These are phyloP conservation scores for Rhinatrema bivittatum DNA, from an alignment of 2,797 vertebrate species.

Conservation along the genomic window DNA sequence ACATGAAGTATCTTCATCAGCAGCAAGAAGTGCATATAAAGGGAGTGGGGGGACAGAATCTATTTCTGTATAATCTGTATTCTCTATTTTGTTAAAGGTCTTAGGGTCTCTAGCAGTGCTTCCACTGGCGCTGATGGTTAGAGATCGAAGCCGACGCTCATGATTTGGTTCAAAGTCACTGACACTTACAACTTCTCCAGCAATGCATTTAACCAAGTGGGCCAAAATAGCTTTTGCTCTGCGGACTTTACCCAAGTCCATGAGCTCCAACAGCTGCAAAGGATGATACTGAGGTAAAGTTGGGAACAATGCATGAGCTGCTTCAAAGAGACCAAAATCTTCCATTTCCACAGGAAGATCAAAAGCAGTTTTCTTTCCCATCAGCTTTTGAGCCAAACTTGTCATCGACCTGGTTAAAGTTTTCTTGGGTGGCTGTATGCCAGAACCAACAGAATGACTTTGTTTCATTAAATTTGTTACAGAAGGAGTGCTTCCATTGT, in stretches of 20 bases:
- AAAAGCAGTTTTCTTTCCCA: constrained; percentile 78
- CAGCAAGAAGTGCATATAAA: constrained; percentile 85
- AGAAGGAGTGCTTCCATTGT: constrained; percentile 70
- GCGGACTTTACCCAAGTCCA: constrained; percentile 93
- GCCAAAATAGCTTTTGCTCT: constrained; percentile 93
- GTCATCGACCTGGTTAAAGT: constrained; percentile 85
- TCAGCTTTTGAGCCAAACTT: constrained; percentile 92
- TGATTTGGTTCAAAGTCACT: constrained; percentile 65
- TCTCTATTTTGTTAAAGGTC: constrained; percentile 76
- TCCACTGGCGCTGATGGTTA: constrained; percentile 89
- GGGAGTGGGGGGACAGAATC: constrained; percentile 91
- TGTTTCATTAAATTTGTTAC: constrained; percentile 72
- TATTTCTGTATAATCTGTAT: constrained; percentile 87
- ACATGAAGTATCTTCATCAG: constrained; percentile 72
- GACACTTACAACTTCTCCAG: constrained; percentile 84
- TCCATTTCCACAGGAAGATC: constrained; percentile 85
- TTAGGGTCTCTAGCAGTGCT: constrained; percentile 82
- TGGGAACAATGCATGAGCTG: constrained; percentile 84
- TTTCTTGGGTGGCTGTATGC: constrained; percentile 66
- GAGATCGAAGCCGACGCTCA: constrained; percentile 76
- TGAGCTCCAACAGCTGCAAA: constrained; percentile 87
- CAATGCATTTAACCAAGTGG: constrained; percentile 94
- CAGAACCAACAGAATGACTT: constrained; percentile 62
- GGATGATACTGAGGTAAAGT: constrained; percentile 96
- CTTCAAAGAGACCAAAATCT: constrained; percentile 94